Conservation (phyloP, 1,140 invertebrate species). For the Parasteatoda tepidariorum region DNA sequence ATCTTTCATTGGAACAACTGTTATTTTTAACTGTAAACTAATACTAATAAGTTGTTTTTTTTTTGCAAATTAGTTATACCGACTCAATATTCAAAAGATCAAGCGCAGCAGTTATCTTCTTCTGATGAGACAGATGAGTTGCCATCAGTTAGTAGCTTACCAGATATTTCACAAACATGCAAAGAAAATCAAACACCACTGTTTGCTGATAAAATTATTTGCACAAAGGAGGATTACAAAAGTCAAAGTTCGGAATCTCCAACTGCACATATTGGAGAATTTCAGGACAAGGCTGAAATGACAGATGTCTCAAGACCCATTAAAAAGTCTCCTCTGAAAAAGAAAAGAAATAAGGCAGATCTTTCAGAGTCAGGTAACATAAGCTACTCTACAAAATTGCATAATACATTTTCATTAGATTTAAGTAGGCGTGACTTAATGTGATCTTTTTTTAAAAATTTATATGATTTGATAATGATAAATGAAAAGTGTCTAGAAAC, state of each 20-base stretch:
- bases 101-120: slow-evolving; percentile 30
- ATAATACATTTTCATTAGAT: neutral
- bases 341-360: slow-evolving; percentile 38
- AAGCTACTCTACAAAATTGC: neutral
- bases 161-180: neutral
- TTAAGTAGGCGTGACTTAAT: too few relatives aligned
- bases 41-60: too few relatives aligned
- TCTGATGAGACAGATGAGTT: slow-evolving; percentile 54
- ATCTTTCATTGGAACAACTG: too few relatives aligned
- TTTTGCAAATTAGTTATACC: too few relatives aligned
- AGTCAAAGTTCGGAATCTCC: neutral
- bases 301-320: neutral
- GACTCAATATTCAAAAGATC: too few relatives aligned
- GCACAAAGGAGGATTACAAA: slow-evolving; percentile 36
- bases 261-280: neutral
- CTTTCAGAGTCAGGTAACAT: slow-evolving; percentile 32
- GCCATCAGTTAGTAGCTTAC: neutral
- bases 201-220: slow-evolving; percentile 6
- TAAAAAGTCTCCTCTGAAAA: slow-evolving; percentile 42
- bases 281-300: slow-evolving; percentile 30
- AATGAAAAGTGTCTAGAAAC: too few relatives aligned
- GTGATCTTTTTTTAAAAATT: neutral
- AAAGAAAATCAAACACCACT: neutral
- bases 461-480: too few relatives aligned
- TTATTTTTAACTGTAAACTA: too few relatives aligned